Base-by-base conservation (phyloP, 2,888 invertebrate genomes). In the Anthrax anthrax region DNA sequence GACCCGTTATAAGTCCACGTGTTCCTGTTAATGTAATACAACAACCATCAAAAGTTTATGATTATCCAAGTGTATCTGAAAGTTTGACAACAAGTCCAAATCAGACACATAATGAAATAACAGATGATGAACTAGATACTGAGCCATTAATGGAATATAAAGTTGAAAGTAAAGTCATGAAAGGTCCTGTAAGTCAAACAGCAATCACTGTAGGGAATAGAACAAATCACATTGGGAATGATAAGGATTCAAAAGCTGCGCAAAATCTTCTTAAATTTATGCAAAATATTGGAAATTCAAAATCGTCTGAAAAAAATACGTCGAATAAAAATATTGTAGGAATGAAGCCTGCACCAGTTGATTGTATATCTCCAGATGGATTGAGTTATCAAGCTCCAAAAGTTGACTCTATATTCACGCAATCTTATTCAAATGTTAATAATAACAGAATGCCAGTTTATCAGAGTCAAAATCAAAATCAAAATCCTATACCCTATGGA, bases 111-210 rank as follows among this genome's bases (percentile, higher is more conserved):
- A 58, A 58, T 2, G 66, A 65, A 41, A 47, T 54, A 14, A 58
- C 61, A 43, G 62, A 64, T 40, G 58, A 63, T 44, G 58, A 63
- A 32, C 43, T 55, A 14, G 70, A 66, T 39, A 67, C 69, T 19
- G 69, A 66, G 46, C 67, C 67, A 50, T 62, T 75, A 36, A 73
- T 72, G 16, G 77, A 78, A 60, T 78, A 81, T 59, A 72, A 72
- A 47, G 78, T 79, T 40, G 77, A 81, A 50, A 77, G 80, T 42
- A 78, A 76, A 58, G 83, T 84, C n/a, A 84, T 84, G 84, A 72
- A 75, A 43, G 83, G 80, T 1, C 83, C 84, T 0, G 76, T 81
- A 49, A 74, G 78, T 48, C 84, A 84, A 58, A 76, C 79, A 52
- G 85, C 84, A 34, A 78, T 81, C 16, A 77, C 80, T 17, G 71